phyloP scores from a whole-genome alignment of 2,888 invertebrate genomes.

The Allophyes oxyacanthae region DNA sequence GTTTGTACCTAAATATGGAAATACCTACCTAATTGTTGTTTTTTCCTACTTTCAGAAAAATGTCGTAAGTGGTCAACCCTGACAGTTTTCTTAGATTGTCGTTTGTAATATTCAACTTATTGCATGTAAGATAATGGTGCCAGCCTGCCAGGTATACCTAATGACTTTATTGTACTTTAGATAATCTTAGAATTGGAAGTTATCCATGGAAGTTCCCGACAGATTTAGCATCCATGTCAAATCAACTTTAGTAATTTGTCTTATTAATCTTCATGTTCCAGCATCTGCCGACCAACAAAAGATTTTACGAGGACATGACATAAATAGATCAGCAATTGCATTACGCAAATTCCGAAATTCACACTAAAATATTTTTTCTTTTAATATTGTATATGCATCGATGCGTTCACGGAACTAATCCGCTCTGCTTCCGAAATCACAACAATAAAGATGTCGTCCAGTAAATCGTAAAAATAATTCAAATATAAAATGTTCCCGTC shows the following conservation, averaged over 20 bases:
- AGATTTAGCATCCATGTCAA: slow-evolving; percentile 5
- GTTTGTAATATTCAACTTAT: too few relatives aligned
- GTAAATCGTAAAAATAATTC: slow-evolving; percentile 77
- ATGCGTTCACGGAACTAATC: slow-evolving; percentile 80
- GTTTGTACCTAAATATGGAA: too few relatives aligned
- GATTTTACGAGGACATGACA: slow-evolving; percentile 6
- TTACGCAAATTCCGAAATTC: slow-evolving; percentile 47
- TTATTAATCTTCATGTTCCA: slow-evolving; percentile 11
- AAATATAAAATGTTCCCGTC: slow-evolving; percentile 81
- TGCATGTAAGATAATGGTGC: too few relatives aligned
- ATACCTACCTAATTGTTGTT: too few relatives aligned
- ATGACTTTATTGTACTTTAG: too few relatives aligned
- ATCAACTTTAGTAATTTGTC: slow-evolving; percentile 16
- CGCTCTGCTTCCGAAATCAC: slow-evolving; percentile 77
- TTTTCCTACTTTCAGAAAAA: too few relatives aligned
- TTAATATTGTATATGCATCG: slow-evolving; percentile 66
- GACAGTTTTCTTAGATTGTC: too few relatives aligned
- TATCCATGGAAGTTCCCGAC: too few relatives aligned
- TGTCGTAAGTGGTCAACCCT: too few relatives aligned
- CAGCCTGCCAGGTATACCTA: too few relatives aligned
- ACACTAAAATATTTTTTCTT: slow-evolving; percentile 41
- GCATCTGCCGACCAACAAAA: slow-evolving; percentile 26
- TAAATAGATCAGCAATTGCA: slow-evolving; percentile 31
- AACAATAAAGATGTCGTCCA: slow-evolving; percentile 76
- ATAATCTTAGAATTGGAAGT: too few relatives aligned